A percentile compares a stretch with the other conserved stretches of the same genome.
Conservation (phyloP, 2,113 vertebrate genomes). For the Gorsachius goisagi region DNA sequence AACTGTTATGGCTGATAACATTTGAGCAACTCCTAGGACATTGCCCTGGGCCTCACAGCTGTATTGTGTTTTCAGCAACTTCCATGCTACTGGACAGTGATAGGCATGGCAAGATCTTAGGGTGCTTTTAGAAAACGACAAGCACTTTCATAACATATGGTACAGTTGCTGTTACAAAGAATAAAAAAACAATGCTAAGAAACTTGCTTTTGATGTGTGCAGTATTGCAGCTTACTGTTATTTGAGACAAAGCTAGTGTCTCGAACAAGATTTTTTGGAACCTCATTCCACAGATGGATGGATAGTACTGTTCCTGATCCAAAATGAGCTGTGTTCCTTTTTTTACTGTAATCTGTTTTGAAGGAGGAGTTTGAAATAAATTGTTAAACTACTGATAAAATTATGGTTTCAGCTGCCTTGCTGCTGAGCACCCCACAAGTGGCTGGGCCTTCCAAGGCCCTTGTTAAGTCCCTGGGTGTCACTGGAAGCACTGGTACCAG, state of each 20-base stretch:
- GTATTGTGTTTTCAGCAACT: not conserved
- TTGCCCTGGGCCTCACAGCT: not conserved
- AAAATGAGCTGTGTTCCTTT: not conserved
- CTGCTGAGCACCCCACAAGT: not conserved
- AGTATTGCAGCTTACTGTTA: not conserved
- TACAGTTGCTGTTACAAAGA: not conserved
- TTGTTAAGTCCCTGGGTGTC: not conserved
- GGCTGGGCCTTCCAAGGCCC: not conserved
- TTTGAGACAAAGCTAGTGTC: not conserved
- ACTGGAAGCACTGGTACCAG: not conserved
- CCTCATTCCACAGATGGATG: not conserved
- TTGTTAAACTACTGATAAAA: not conserved
- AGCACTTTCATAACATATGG: not conserved
- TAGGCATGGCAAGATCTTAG: not conserved
- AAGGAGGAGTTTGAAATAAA: not conserved
- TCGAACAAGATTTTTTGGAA: not conserved
- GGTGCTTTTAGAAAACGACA: not conserved
- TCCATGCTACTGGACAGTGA: not conserved
- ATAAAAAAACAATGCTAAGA: not conserved
- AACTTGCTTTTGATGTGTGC: conserved; percentile 12
- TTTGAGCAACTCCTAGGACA: not conserved
- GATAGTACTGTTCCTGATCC: not conserved
- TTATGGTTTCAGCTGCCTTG: not conserved
- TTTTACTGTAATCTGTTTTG: not conserved
- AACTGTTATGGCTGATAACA: not conserved